Conservation (phyloP, 2,113 vertebrate species). For the Balaeniceps rex region DNA sequence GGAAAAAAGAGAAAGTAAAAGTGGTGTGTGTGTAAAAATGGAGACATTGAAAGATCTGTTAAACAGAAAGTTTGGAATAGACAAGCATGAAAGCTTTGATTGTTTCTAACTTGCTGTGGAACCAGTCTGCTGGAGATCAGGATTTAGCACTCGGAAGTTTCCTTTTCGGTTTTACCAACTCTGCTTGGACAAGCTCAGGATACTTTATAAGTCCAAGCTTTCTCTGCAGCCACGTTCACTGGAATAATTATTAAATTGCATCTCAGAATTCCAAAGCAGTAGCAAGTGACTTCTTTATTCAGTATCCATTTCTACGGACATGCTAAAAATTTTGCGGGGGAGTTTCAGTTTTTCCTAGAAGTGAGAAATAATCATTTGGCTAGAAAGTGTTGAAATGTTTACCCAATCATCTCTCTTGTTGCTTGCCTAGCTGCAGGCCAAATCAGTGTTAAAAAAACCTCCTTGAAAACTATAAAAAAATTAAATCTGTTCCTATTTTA, state of each 20-base stretch:
- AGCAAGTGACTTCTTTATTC: neutral
- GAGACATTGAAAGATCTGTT: neutral
- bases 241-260: neutral
- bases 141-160: neutral
- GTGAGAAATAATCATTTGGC: neutral
- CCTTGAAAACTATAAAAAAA: neutral
- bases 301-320: neutral
- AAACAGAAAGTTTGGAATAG: neutral
- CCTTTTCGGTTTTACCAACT: neutral
- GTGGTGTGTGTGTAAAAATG: neutral
- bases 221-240: neutral
- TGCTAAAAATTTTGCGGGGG: neutral
- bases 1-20: neutral
- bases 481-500: neutral
- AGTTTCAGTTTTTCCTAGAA: neutral
- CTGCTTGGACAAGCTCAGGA: neutral
- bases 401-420: neutral
- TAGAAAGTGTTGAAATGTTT: neutral
- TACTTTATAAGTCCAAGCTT: neutral
- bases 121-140: neutral
- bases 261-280: neutral
- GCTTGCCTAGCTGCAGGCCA: neutral
- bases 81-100: neutral
- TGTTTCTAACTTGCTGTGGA: neutral
- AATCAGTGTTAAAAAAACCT: neutral